Evolutionary conservation across 64 coral and sea anemone species (phyloP).

Genomic region (Dendrophyllia cribrosa): DNA sequence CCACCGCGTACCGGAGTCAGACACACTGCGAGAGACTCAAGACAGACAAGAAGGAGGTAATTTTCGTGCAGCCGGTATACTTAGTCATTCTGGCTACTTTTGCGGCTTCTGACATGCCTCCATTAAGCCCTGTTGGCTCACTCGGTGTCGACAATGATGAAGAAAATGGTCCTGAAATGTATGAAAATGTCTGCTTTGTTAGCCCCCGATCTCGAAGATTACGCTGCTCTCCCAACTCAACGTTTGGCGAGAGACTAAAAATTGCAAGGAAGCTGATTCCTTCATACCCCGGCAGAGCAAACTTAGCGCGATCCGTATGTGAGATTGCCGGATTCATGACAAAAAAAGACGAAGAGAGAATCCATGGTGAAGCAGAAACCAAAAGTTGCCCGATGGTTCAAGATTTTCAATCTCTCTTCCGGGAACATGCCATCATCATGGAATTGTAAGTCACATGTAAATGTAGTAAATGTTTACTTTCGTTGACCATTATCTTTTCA

Average conservation of each 20-base stretch:
- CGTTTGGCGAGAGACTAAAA: slow-evolving; percentile 77
- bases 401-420: slow-evolving; percentile 58
- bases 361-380: slow-evolving; percentile 19
- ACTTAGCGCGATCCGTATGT: slow-evolving; percentile 45
- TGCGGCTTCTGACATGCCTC: slow-evolving; percentile 2
- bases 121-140: slow-evolving; percentile 15
- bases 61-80: too few relatives aligned
- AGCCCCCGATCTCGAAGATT: neutral
- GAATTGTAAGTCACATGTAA: slow-evolving; percentile 72
- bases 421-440: slow-evolving; percentile 75
- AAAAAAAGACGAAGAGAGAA: slow-evolving; percentile 56
- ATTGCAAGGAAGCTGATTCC: slow-evolving; percentile 75
- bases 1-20: neutral
- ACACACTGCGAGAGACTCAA: neutral
- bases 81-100: neutral
- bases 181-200: neutral
- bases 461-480: too few relatives aligned
- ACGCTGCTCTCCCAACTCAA: slow-evolving; percentile 44
- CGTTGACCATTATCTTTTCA: too few relatives aligned
- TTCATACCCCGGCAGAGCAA: slow-evolving; percentile 65
- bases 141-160: neutral
- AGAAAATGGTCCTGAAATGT: neutral
- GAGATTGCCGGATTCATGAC: slow-evolving; percentile 29
- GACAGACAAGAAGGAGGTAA: neutral
- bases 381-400: slow-evolving; percentile 10